Base-by-base conservation (phyloP, 2,113 vertebrate species). In the Penelope pileata region DNA sequence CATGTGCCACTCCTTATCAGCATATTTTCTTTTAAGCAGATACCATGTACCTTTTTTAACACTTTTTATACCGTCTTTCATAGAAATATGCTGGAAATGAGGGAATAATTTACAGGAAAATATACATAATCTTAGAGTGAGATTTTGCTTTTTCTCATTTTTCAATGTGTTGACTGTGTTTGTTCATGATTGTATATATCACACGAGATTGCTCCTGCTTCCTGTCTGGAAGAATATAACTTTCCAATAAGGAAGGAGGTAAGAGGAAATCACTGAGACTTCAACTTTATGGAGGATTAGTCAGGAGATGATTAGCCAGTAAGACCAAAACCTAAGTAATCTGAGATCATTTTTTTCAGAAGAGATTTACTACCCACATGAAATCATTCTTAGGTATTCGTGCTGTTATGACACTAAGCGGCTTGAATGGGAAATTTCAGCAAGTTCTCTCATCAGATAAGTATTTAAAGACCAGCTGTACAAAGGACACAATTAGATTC, bases 201-300 rank as follows among this genome's bases (percentile, higher is more conserved):
- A 77, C 42, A 59, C 17, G 29, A 74, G 73, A 66, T 81, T 92
- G 32, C 23, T 88, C 36, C 73, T 51, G 21, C 40, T 93, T 94
- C 92, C 88, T 86, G 32, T 63, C 59, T 67, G 21, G 68, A 93
- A 74, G 42, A 73, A 86, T 85, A 34, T 53, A 81, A 85, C 30
- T 90, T 92, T 91, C 53, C 75, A 73, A 18, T 54, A 75, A 92
- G 84, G 77, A 94, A 89, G 4, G 1, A 5, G 34, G 21, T 53
- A 54, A 90, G 11, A 91, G 84, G 89, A 96, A 96, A 79, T n/a
- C 27, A 40, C 45, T 48, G 66, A 83, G 48, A 48, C 53, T 72
- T 92, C 74, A 76, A 0, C 10, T 70, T 91, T 50, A 24, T 34
- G 45, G 18, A 83, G 22, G 8, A 53, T 95, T 89, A 93, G 70